Conservation (phyloP, 2,113 vertebrate species). For the Passer domesticus region DNA sequence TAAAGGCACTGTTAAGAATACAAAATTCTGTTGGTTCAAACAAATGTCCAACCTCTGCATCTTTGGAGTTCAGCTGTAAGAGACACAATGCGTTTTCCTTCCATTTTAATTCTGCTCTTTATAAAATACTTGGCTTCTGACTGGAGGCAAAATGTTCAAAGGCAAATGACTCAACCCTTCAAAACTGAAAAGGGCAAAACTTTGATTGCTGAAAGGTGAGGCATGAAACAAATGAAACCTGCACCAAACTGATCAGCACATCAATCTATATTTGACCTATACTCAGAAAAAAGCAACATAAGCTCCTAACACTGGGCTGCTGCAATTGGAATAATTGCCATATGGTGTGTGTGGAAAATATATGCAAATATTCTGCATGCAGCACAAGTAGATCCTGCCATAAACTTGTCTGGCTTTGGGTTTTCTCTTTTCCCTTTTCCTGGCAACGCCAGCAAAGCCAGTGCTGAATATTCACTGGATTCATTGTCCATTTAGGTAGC, state of each 20-base stretch:
- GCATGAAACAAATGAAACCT: neutral
- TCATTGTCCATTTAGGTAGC: neutral
- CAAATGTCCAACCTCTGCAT: neutral
- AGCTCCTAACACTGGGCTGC: neutral
- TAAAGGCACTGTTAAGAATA: neutral
- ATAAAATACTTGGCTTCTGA: neutral
- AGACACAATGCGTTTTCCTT: neutral
- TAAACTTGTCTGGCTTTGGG: neutral
- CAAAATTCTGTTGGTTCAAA: neutral
- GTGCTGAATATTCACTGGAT: neutral
- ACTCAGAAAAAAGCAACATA: neutral
- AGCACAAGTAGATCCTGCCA: neutral
- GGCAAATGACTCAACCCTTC: neutral
- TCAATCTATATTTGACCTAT: neutral
- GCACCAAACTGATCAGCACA: neutral
- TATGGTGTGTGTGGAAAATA: constrained; percentile 25
- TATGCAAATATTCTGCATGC: neutral
- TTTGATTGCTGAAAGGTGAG: neutral
- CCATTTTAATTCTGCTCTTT: neutral
- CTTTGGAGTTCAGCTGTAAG: neutral
- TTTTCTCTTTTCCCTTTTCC: neutral
- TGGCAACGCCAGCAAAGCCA: neutral
- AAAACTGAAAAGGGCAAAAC: neutral
- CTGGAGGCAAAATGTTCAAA: neutral
- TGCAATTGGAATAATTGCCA: constrained; percentile 25